Percentiles rank a stretch among this genome's conserved stretches.
phyloP scores from a whole-genome alignment of 1,140 invertebrate species.

The Eueides isabella region DNA sequence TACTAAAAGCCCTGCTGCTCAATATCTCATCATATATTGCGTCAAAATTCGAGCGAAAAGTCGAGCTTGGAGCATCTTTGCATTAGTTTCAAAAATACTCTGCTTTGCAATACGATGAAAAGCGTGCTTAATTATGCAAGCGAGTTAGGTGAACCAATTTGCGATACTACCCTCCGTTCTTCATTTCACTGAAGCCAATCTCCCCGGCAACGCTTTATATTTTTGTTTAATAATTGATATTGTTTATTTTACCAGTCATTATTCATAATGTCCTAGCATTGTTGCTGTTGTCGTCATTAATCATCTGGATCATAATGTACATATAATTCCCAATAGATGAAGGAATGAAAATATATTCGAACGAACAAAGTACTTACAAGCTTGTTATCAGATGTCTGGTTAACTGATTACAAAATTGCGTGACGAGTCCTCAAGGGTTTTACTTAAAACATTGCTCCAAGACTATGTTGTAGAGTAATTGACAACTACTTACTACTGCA shows the following conservation, averaged over 20 bases:
- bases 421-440: slow-evolving; percentile 6
- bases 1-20: too few relatives aligned
- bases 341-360: neutral
- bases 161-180: too few relatives aligned
- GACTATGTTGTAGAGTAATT: neutral
- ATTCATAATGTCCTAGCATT: neutral
- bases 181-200: too few relatives aligned
- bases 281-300: neutral
- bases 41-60: too few relatives aligned
- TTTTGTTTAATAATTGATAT: too few relatives aligned
- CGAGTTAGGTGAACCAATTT: too few relatives aligned
- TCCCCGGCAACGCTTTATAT: too few relatives aligned
- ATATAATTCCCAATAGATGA: neutral
- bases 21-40: too few relatives aligned
- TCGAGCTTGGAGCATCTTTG: too few relatives aligned
- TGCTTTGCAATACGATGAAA: too few relatives aligned
- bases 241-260: neutral
- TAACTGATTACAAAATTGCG: slow-evolving; percentile 19
- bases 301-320: neutral
- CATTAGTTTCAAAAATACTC: too few relatives aligned
- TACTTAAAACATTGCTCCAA: slow-evolving; percentile 1
- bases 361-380: neutral
- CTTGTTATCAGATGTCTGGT: neutral
- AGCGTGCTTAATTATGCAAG: too few relatives aligned
- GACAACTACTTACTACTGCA: neutral